These are phyloP conservation scores for Ligdia adustata DNA, from an alignment of 2,888 invertebrate species.

Conservation along the genomic window DNA sequence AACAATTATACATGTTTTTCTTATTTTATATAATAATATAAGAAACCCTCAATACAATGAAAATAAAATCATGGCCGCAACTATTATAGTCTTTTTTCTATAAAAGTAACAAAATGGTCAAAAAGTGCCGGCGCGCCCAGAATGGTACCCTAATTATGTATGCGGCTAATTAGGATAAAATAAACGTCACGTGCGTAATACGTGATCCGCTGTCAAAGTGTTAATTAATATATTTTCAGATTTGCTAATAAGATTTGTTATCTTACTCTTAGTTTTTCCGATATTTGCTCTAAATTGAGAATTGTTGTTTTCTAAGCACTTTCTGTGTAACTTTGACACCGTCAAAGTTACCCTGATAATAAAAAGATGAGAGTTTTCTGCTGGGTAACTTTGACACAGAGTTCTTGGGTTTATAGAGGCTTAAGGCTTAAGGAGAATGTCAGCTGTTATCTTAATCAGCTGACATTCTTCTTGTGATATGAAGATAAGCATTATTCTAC, in stretches of 20 bases:
- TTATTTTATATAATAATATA: no score
- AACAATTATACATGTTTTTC: no score
- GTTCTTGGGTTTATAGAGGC: constrained; percentile 3
- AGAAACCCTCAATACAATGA: no score
- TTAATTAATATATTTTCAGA: constrained; percentile 2
- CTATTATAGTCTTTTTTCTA: no score
- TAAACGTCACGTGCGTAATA: no score
- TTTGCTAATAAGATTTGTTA: not conserved
- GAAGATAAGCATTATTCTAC: constrained; percentile 1
- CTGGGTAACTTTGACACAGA: constrained; percentile 4
- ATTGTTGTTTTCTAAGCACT: constrained; percentile 3
- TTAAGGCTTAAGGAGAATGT: not conserved
- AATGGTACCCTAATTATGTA: no score
- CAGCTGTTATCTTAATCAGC: constrained; percentile 1
- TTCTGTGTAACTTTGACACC: constrained; percentile 3
- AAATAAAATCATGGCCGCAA: no score
- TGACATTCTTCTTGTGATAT: constrained; percentile 1
- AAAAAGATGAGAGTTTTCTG: constrained; percentile 3
- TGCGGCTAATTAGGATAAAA: no score
- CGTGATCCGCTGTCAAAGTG: no score
- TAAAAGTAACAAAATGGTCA: no score
- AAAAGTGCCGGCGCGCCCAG: no score
- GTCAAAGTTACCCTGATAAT: constrained; percentile 5
- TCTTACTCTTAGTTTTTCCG: constrained; percentile 3
- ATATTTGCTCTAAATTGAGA: constrained; percentile 5